Base-by-base conservation (phyloP, 2,113 vertebrate genomes). In the Phrynosoma platyrhinos region DNA sequence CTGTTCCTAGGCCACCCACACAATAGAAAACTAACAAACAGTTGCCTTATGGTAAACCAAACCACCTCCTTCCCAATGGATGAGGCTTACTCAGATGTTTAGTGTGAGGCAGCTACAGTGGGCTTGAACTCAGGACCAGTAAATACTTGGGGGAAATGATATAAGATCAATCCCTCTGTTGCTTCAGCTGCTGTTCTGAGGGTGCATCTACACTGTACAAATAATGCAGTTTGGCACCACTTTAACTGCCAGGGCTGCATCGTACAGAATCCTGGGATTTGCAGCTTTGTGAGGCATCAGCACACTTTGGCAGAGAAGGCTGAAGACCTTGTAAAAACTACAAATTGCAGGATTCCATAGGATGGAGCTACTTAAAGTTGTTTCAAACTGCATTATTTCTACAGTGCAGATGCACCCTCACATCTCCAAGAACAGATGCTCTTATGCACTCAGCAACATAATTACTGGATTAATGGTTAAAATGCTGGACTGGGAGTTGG, bases 391-490 rank as follows among this genome's bases (percentile, higher is more conserved):
- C 12, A 62, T 62, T 62, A 62, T 18, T 62, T 62, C 58, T 62
- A 62, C 58, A 62, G 1, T 62, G 14, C 14, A 62, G 13, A 62
- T 14, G 58, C 58, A 62, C 58, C 4, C 58, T 18, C 14, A 47
- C 93, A 86, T 85, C 93, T 95, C 92, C 91, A 95, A 92, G 93
- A 95, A 91, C 87, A 94, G 89, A 94, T 85, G 92, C 89, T 92
- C 90, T 79, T 93, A 95, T 95, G 86, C 58, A 92, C 88, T 87
- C 85, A 94, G 91, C 79, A 90, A 88, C 91, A 92, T 91, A 90
- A 58, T 58, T 58, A 13, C 10, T 58, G 55, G 55, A 58, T 58
- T 5, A 16, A 58, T 47, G 47, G 47, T 47, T 47, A 47, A 47
- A 47, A 47, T 62, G 66, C 25, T 25, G 25, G 6, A 68, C 7